Conservation (phyloP, 2,797 vertebrate species). For the Gymnothorax reevesii region DNA sequence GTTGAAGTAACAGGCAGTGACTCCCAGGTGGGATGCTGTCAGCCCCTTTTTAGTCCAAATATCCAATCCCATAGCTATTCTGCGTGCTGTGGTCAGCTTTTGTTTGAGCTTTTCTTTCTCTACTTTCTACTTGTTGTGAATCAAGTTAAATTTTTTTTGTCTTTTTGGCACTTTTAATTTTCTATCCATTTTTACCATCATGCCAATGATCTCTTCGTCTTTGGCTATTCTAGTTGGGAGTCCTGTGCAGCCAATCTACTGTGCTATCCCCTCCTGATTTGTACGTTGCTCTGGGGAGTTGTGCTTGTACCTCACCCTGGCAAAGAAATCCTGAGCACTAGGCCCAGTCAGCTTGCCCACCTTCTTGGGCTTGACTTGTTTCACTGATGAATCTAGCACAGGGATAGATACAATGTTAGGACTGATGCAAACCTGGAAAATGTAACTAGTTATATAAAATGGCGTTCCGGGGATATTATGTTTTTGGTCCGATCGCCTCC, state of each 20-base stretch:
- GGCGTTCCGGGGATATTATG: too few species aligned
- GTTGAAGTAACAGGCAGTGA: slow-evolving; percentile 42
- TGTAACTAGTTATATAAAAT: too few species aligned
- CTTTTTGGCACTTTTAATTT: slow-evolving; percentile 45
- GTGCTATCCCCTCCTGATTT: slow-evolving; percentile 33
- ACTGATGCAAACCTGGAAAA: too few species aligned
- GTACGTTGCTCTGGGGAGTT: background rate
- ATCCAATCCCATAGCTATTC: slow-evolving; percentile 33
- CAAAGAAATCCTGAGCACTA: too few species aligned
- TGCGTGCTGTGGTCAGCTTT: slow-evolving; percentile 32
- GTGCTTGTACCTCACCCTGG: background rate
- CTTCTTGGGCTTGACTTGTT: background rate
- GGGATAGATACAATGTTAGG: too few species aligned
- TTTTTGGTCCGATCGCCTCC: too few species aligned
- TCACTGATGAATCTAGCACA: too few species aligned
- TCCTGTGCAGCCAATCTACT: slow-evolving; percentile 35
- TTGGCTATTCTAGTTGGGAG: slow-evolving; percentile 36
- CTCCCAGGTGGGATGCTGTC: slow-evolving; percentile 42
- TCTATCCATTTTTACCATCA: slow-evolving; percentile 40
- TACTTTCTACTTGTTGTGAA: slow-evolving; percentile 37
- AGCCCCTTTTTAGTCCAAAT: slow-evolving; percentile 45
- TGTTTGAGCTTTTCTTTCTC: slow-evolving; percentile 36
- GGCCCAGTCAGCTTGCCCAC: background rate
- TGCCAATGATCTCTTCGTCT: slow-evolving; percentile 44
- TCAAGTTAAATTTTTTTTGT: slow-evolving; percentile 37